Base-by-base conservation (phyloP, 64 coral and sea anemone genomes). In the Stichodactyla mertensii region DNA sequence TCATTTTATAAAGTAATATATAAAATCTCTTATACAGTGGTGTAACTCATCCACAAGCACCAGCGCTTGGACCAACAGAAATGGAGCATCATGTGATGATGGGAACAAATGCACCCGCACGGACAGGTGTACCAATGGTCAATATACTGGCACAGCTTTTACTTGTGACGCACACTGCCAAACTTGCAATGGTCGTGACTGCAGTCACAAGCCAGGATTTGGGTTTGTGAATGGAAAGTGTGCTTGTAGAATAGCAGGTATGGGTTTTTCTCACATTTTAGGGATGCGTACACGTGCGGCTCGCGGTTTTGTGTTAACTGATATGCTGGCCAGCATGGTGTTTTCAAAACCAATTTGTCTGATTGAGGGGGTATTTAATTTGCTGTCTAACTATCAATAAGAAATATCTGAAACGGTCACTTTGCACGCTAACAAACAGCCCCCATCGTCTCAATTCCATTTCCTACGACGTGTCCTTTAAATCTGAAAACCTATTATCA, bases 211-310 rank as follows among this genome's bases (percentile, higher is more conserved):
- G 23, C 86, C 92, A 66, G 95, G 95, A 7, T 97, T 91, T 84
- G 95, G 95, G 36, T 97, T 84, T 51, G 87, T 78, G 12, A 90
- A 88, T 55, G 85, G 87, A 51, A 91, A 91, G 12, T 97, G 95
- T 71, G 93, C 89, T 52, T 97, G 95, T 71, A 93, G 67, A 58
- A 93, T 97, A 52, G 95, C 83, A 89, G 95, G 95, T 97, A 52
- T 79, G 14, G 18, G 77, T 18, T 79, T 51, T 51, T 16, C 28
- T 10, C 28, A 31, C 28, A 31, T 31, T 31, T 31, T 31, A 31
- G 28, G 1, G 28, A 31, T 31, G 28, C 28, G 28, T 31, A 31
- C 28, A 31, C 28, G 0, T 31, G 28, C 1, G 1, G 28, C 28
- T 31, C 28, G 28, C 28, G 28, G 28, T 31, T 31, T 31, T 31